Percentiles rank a stretch among this genome's conserved stretches.
Evolutionary conservation across 2,888 invertebrate species (phyloP).

Genomic region (Noctuana brunneofusca): DNA sequence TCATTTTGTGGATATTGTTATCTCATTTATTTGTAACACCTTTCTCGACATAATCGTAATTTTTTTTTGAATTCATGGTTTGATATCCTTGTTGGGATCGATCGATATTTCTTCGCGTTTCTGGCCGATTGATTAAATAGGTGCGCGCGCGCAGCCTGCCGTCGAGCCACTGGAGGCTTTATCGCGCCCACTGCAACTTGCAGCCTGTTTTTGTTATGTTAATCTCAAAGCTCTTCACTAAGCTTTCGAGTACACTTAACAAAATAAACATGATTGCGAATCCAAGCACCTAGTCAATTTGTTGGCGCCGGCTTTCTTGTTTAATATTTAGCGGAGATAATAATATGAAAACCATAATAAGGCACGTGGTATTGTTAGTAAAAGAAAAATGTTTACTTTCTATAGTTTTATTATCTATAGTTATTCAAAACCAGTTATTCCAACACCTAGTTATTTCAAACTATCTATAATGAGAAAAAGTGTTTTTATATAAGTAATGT

Average conservation of each 20-base stretch:
- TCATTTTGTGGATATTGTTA: constrained; percentile 52
- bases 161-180: constrained; percentile 76
- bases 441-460: too few relatives aligned
- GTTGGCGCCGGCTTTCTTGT: constrained; percentile 33
- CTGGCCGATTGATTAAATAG: constrained; percentile 18
- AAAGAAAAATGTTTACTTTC: neutral
- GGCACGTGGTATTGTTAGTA: neutral
- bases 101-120: constrained; percentile 25
- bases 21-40: constrained; percentile 32
- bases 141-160: constrained; percentile 73
- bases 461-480: too few relatives aligned
- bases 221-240: constrained; percentile 67
- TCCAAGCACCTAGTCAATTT: constrained; percentile 34
- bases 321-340: constrained; percentile 20
- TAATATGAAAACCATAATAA: constrained; percentile 10
- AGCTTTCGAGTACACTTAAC: constrained; percentile 64
- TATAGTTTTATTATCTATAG: too few relatives aligned
- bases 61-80: constrained; percentile 17
- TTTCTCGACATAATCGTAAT: constrained; percentile 28
- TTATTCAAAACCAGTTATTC: too few relatives aligned
- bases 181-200: constrained; percentile 66
- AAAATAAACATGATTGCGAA: constrained; percentile 43
- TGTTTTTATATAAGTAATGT: too few relatives aligned
- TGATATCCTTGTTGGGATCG: neutral
- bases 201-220: constrained; percentile 70